Percentiles rank a stretch among this genome's conserved stretches.
Conservation (phyloP, 2,888 invertebrate genomes). For the Hecatera dysodea region DNA sequence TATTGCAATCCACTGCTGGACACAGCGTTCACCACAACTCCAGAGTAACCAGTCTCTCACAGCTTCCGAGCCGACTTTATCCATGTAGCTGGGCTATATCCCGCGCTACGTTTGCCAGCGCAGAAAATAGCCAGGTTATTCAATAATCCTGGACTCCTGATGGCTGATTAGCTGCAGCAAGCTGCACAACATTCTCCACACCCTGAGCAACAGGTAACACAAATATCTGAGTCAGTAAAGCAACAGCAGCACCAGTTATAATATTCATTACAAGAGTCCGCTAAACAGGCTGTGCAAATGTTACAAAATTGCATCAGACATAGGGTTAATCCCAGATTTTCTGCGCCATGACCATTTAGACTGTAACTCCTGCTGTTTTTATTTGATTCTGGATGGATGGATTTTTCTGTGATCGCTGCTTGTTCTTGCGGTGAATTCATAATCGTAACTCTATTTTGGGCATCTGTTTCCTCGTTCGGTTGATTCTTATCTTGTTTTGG, state of each 20-base stretch:
- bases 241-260: slow-evolving; percentile 24
- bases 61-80: not conserved
- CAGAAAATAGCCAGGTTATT: not conserved
- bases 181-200: slow-evolving; percentile 23
- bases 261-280: slow-evolving; percentile 10
- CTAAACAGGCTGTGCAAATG: not conserved
- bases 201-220: slow-evolving; percentile 3
- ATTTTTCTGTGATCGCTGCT: not conserved
- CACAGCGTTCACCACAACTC: not conserved
- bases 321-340: not conserved
- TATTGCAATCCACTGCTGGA: not conserved
- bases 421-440: not conserved
- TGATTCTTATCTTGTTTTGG: not conserved
- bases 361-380: not conserved
- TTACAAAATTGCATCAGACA: slow-evolving; percentile 26
- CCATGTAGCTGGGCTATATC: not conserved
- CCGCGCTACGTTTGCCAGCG: not conserved
- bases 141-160: not conserved
- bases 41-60: not conserved
- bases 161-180: slow-evolving; percentile 10
- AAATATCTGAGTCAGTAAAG: slow-evolving; percentile 7
- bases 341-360: not conserved
- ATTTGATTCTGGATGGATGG: not conserved
- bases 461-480: not conserved
- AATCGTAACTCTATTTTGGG: not conserved